Evolutionary conservation across 2,797 vertebrate genomes (phyloP), one percentile per base, ranked within the genome.

Genomic region (Aulostomus chinensis): DNA sequence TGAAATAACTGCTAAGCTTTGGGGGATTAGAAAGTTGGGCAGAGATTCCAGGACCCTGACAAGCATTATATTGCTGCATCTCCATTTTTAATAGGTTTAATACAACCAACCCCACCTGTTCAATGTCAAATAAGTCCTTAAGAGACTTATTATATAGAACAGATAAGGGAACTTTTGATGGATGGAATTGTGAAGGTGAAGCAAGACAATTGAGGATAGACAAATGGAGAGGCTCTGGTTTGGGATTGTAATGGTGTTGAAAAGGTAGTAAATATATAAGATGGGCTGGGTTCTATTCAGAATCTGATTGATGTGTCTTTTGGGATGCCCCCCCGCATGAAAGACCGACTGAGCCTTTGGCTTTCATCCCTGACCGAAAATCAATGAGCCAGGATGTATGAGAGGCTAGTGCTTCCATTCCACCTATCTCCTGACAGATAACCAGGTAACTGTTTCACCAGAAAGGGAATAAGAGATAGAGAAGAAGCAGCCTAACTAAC

Each of bases 291-390:
- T 68, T 72, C 79, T 72, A 76, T 86, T 87, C 80, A 84, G 89
- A 85, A 88, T 80, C 76, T 80, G 83, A 91, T 85, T 86, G 87
- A 91, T 90, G 89, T 83, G 83, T 84, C 88, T 88, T 86, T 87
- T 81, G 87, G 86, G 89, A 89, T 71, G 68, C 53, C 72, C 76
- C 75, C 78, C 64, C 73, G 70, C 80, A 83, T 73, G 82, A 86
- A 83, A 83, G 81, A 84, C 81, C 83, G 53, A 86, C 80, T 78
- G 83, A 87, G 83, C 79, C 81, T 81, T 78, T 82, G 83, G 87
- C 81, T 90, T 90, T 88, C 86, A 89, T 86, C 79, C 64, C 73
- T 58, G 85, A 86, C 78, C 67, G 46, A 86, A 89, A 90, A 90
- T 86, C 82, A 33, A 92, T 91, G 62, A 73, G 58, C 48, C 65